phyloP scores from a whole-genome alignment of 1,140 invertebrate species.

The Pseudomyrmex dendroicus region DNA sequence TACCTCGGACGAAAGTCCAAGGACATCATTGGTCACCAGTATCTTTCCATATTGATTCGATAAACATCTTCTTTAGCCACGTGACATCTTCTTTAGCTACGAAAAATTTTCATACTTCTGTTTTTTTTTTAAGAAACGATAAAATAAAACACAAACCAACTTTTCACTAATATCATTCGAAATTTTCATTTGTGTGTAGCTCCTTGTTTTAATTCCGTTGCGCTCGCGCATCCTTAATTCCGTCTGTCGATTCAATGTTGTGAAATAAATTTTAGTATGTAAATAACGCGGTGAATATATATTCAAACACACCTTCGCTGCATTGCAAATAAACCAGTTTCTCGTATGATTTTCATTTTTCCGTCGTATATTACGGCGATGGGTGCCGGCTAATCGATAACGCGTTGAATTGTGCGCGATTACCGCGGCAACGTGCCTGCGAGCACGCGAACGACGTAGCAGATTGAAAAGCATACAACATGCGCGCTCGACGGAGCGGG shows the following conservation, averaged over 20 bases:
- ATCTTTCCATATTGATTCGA: conserved; percentile 4
- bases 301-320: conserved; percentile 1
- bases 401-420: conserved; percentile 60
- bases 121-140: no score
- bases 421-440: not conserved
- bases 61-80: not conserved
- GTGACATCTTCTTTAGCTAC: not conserved
- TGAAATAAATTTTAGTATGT: conserved; percentile 63
- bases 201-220: conserved; percentile 3
- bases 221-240: conserved; percentile 4
- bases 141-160: no score
- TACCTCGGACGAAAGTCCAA: not conserved
- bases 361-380: not conserved
- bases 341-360: conserved; percentile 67
- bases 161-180: not conserved
- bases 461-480: conserved; percentile 48
- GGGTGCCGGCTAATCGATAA: conserved; percentile 56
- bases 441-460: not conserved
- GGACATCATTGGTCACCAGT: not conserved
- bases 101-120: not conserved
- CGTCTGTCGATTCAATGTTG: conserved; percentile 1
- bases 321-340: conserved; percentile 56
- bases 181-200: not conserved
- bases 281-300: conserved; percentile 54
- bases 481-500: not conserved